Evolutionary conservation across 2,113 vertebrate genomes (phyloP).

Genomic region (Melanocharis versteri): DNA sequence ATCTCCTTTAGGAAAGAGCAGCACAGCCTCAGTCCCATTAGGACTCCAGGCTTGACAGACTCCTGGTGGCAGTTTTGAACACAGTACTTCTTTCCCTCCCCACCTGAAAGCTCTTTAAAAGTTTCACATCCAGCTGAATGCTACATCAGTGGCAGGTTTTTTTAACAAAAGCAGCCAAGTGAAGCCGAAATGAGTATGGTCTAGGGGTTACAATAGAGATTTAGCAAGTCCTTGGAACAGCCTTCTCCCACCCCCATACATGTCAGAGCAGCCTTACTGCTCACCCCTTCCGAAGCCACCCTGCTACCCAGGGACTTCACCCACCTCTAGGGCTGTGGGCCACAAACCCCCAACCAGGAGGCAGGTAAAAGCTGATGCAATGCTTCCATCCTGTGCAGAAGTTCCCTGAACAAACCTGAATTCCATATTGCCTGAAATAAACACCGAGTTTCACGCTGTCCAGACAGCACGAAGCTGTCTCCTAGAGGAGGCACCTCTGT

Average conservation of each 20-base stretch:
- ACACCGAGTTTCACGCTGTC: accelerated
- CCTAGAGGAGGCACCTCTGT: not conserved
- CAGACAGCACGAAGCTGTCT: not conserved
- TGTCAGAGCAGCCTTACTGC: not conserved
- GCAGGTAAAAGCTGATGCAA: not conserved
- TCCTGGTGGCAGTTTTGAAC: not conserved
- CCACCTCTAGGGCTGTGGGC: not conserved
- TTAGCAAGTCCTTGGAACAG: not conserved
- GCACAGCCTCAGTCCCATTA: not conserved
- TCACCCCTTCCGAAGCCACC: not conserved
- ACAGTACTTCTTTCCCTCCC: not conserved
- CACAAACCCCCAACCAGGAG: not conserved
- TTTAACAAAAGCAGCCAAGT: not conserved
- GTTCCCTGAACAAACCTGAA: not conserved
- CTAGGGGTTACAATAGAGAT: not conserved
- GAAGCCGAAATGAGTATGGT: not conserved
- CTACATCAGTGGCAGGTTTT: not conserved
- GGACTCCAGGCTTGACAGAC: not conserved
- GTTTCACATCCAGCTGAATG: not conserved
- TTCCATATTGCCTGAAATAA: not conserved
- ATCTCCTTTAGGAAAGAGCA: not conserved
- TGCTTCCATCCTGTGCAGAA: not conserved
- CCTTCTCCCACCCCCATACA: not conserved
- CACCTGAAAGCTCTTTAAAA: not conserved
- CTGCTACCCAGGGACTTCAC: not conserved